Conservation (phyloP, 2,113 vertebrate species). For the Lepus timidus region DNA sequence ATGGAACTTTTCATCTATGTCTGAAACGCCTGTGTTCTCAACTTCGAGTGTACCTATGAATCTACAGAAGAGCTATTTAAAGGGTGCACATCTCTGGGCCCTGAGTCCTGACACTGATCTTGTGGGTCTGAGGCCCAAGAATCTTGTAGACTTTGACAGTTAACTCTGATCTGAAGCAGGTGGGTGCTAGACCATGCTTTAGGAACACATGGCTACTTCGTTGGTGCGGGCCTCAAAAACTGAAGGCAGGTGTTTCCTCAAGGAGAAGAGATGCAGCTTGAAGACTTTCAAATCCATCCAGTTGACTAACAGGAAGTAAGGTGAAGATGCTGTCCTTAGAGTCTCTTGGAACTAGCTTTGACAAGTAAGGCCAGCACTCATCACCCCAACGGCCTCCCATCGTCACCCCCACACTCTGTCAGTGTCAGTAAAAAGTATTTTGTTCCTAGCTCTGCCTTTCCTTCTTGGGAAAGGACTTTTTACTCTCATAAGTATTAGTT, state of each 20-base stretch:
- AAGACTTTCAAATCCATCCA: slow-evolving; percentile 27
- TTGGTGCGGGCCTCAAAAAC: background rate
- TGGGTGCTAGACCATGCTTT: background rate
- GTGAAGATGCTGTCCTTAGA: background rate
- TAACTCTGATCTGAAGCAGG: background rate
- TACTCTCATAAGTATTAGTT: background rate
- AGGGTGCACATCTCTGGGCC: background rate
- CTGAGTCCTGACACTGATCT: background rate
- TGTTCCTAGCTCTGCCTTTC: background rate
- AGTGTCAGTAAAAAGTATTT: background rate
- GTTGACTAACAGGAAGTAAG: slow-evolving; percentile 12
- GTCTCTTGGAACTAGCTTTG: background rate
- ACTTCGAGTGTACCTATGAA: background rate
- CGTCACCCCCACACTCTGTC: background rate
- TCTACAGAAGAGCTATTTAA: background rate
- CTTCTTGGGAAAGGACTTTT: background rate
- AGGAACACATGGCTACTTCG: background rate
- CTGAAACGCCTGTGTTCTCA: background rate
- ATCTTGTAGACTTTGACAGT: background rate
- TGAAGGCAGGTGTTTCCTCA: background rate
- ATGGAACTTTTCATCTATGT: background rate
- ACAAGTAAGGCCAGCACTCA: accelerated
- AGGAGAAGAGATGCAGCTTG: background rate
- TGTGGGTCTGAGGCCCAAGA: background rate
- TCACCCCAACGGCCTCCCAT: no score